phyloP scores from a whole-genome alignment of 2,113 vertebrate species.

The Xyliphius kryptos region DNA sequence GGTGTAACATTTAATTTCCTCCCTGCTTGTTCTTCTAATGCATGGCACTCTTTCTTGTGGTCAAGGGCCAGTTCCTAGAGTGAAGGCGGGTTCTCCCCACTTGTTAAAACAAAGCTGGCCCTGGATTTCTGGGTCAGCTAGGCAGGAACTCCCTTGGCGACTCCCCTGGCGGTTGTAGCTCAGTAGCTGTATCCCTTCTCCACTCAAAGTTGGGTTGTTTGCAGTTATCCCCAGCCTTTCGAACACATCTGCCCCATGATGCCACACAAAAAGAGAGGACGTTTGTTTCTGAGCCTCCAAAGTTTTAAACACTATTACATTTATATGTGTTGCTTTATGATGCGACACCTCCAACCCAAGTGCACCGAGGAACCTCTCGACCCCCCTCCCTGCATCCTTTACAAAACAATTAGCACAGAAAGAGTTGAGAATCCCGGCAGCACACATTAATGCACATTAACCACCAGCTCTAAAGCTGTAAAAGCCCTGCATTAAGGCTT shows the following conservation, averaged over 20 bases:
- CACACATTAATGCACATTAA: constrained; percentile 33
- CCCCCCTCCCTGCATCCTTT: constrained; percentile 28
- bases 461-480: constrained; percentile 40
- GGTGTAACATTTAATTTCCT: constrained; percentile 73
- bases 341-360: neutral
- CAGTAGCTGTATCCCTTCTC: constrained; percentile 38
- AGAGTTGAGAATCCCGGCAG: constrained; percentile 27
- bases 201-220: constrained; percentile 23
- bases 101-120: constrained; percentile 74
- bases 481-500: constrained; percentile 39
- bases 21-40: constrained; percentile 55
- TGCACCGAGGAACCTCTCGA: constrained; percentile 17
- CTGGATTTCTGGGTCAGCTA: constrained; percentile 70
- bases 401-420: constrained; percentile 37
- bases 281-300: neutral
- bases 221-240: neutral
- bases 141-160: constrained; percentile 60
- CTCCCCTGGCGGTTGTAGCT: constrained; percentile 51
- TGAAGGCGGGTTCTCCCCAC: constrained; percentile 59
- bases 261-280: too few relatives aligned
- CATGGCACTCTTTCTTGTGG: constrained; percentile 63
- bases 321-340: neutral
- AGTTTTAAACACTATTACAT: neutral
- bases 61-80: constrained; percentile 58
- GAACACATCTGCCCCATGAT: too few relatives aligned